phyloP scores from a whole-genome alignment of 2,888 invertebrate genomes.

The Tenthredo scrophulariae region DNA sequence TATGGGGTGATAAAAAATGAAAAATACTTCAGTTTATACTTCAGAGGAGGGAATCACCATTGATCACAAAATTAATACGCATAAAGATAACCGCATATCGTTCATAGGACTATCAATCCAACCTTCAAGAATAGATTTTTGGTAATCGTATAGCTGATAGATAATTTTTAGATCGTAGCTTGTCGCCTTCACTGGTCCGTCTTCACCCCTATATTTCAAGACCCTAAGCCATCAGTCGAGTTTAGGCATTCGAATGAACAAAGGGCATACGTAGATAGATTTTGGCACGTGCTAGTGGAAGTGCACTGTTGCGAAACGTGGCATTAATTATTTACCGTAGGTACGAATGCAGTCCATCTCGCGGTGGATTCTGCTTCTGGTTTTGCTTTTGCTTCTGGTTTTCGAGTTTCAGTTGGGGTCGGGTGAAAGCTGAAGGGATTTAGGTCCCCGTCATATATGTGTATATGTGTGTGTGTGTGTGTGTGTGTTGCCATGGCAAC shows the following conservation, averaged over 20 bases:
- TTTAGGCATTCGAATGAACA: not conserved
- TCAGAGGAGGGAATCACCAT: not conserved
- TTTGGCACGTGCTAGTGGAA: constrained; percentile 5
- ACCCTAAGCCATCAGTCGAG: not conserved
- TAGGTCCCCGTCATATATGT: not conserved
- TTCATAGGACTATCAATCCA: not conserved
- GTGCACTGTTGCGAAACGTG: constrained; percentile 5
- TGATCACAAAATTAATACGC: not conserved
- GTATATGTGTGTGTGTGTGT: not conserved
- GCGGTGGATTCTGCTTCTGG: not conserved
- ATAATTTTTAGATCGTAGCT: not conserved
- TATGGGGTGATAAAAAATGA: not conserved
- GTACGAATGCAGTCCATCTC: not conserved
- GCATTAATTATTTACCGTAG: constrained; percentile 12
- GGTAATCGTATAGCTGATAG: not conserved
- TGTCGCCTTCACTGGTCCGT: not conserved
- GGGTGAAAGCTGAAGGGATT: constrained; percentile 9
- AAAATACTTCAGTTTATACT: not conserved
- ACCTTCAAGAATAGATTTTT: not conserved
- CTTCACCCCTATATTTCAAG: not conserved
- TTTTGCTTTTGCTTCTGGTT: not conserved
- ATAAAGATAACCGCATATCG: not conserved
- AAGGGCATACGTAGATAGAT: constrained; percentile 13
- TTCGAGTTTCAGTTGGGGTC: not conserved
- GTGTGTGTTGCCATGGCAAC: constrained; percentile 10